Evolutionary conservation across 2,113 vertebrate species (phyloP).

Genomic region (Bujurquina vittata): DNA sequence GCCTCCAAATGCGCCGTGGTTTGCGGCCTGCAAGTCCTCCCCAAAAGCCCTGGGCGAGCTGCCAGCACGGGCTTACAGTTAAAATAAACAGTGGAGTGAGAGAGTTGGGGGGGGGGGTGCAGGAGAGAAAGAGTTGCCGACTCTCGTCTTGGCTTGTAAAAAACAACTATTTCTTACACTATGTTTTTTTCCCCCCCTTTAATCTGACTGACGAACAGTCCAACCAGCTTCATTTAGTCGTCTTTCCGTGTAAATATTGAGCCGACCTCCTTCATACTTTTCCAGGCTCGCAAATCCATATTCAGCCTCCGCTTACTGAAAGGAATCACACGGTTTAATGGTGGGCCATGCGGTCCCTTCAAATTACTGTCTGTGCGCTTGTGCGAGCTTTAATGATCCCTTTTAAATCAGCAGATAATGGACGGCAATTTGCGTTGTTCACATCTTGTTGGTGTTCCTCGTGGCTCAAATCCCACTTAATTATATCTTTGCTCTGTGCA

Average conservation of each 20-base stretch:
- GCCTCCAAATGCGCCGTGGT: slow-evolving; percentile 68
- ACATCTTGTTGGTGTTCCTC: slow-evolving; percentile 29
- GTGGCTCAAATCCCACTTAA: slow-evolving; percentile 23
- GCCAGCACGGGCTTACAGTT: slow-evolving; percentile 49
- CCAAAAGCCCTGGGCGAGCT: slow-evolving; percentile 33
- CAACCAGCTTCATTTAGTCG: neutral
- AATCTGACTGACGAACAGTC: slow-evolving; percentile 11
- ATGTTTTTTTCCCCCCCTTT: neutral
- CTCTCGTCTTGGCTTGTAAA: slow-evolving; percentile 31
- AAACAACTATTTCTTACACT: slow-evolving; percentile 16
- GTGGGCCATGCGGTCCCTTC: neutral
- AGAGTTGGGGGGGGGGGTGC: slow-evolving; percentile 1
- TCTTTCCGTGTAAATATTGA: slow-evolving; percentile 33
- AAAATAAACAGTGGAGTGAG: slow-evolving; percentile 40
- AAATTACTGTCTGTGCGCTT: slow-evolving; percentile 18
- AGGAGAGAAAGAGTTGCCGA: slow-evolving; percentile 10
- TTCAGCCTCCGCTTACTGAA: slow-evolving; percentile 26
- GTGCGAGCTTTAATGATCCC: slow-evolving; percentile 30
- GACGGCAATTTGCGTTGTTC: slow-evolving; percentile 26
- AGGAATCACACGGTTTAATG: slow-evolving; percentile 32
- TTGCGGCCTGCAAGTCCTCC: slow-evolving; percentile 65
- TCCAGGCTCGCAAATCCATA: neutral
- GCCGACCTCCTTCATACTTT: neutral
- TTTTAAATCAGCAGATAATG: slow-evolving; percentile 27
- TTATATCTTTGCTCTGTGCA: slow-evolving; percentile 4